phyloP scores from a whole-genome alignment of 2,797 vertebrate species.

The Schizopygopsis pylzovi region DNA sequence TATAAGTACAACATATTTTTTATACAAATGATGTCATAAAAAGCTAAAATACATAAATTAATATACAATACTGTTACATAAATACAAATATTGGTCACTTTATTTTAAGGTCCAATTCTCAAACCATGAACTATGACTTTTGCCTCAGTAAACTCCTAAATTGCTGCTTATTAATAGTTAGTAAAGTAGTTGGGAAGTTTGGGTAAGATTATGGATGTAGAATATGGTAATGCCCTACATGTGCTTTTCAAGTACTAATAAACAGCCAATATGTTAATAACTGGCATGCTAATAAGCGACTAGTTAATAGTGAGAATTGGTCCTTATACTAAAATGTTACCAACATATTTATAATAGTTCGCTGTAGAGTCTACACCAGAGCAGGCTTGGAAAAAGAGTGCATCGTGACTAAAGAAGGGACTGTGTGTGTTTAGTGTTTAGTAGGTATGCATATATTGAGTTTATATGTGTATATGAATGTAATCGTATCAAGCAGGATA shows the following conservation, averaged over 20 bases:
- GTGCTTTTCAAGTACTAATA: not conserved
- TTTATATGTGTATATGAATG: not conserved
- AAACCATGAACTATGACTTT: not conserved
- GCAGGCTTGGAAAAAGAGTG: not conserved
- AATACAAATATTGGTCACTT: not conserved
- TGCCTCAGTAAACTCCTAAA: not conserved
- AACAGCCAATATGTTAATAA: not conserved
- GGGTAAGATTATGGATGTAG: not conserved
- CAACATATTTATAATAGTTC: not conserved
- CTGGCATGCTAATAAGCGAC: not conserved
- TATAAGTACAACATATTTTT: not conserved
- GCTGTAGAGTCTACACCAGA: not conserved
- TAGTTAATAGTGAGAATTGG: not conserved
- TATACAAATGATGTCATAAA: not conserved
- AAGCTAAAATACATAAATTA: not conserved
- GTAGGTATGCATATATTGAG: not conserved
- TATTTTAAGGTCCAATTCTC: not conserved
- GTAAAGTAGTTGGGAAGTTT: not conserved
- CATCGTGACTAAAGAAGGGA: not conserved
- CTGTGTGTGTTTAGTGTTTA: not conserved
- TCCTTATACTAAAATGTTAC: not conserved
- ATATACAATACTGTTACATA: not conserved
- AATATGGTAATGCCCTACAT: not conserved
- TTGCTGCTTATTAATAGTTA: not conserved
- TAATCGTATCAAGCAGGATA: slow-evolving; percentile 5